Evolutionary conservation across 2,888 invertebrate genomes (phyloP).

Genomic region (Neoascia interrupta): DNA sequence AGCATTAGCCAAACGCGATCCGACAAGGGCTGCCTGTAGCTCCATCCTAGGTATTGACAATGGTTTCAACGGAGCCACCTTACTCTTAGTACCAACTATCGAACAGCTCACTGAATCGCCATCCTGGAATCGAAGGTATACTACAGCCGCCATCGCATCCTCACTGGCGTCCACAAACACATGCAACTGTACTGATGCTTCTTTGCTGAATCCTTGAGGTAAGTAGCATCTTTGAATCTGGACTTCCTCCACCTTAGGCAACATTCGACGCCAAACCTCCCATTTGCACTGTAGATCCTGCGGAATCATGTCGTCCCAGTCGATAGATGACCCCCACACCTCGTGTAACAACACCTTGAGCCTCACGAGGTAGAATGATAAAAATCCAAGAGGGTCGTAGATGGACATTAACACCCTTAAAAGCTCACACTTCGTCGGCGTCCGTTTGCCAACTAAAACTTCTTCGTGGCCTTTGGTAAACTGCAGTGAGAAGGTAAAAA

Average conservation of each 20-base stretch:
- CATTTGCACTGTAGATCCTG: slow-evolving; percentile 28
- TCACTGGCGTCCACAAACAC: slow-evolving; percentile 30
- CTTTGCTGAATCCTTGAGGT: neutral
- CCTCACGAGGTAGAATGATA: slow-evolving; percentile 28
- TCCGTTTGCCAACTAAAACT: neutral
- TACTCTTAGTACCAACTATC: slow-evolving; percentile 65
- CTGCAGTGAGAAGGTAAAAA: neutral
- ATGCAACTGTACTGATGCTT: neutral
- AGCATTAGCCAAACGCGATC: slow-evolving; percentile 34
- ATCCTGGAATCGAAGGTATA: slow-evolving; percentile 62
- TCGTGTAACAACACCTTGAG: neutral
- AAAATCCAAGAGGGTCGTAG: neutral
- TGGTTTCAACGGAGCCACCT: slow-evolving; percentile 69
- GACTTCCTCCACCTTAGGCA: slow-evolving; percentile 28
- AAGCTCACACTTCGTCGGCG: slow-evolving; percentile 9
- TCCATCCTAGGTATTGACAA: slow-evolving; percentile 70
- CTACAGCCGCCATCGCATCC: slow-evolving; percentile 69
- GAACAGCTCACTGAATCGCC: slow-evolving; percentile 26
- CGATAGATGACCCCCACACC: neutral
- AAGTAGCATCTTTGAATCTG: slow-evolving; percentile 58
- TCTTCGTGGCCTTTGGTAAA: neutral
- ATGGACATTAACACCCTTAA: slow-evolving; percentile 2
- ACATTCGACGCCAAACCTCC: slow-evolving; percentile 28
- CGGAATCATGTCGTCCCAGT: slow-evolving; percentile 1
- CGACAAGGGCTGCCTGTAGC: slow-evolving; percentile 70